Percentiles rank a stretch among this genome's conserved stretches.
Conservation (phyloP, 2,797 vertebrate genomes). For the Pipistrellus pygmaeus region DNA sequence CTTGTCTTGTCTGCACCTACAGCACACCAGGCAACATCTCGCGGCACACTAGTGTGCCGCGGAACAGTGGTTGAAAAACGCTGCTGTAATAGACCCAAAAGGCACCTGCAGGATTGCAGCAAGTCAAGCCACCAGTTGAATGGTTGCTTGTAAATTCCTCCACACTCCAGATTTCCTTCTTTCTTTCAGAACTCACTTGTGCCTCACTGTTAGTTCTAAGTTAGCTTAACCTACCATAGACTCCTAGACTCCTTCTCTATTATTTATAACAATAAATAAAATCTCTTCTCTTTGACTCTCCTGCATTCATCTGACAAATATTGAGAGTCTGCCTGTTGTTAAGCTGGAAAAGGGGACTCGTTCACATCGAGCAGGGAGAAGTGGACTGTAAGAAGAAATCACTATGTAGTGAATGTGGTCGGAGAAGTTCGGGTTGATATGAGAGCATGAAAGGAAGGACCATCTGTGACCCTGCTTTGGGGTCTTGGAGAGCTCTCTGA, state of each 20-base stretch:
- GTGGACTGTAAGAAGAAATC: neutral
- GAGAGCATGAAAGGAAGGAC: neutral
- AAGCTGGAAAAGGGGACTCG: neutral
- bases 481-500: neutral
- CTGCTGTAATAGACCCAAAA: neutral
- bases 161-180: neutral
- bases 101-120: neutral
- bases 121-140: fast-evolving
- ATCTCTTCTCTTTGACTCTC: neutral
- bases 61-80: no score
- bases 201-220: neutral
- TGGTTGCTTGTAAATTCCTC: neutral
- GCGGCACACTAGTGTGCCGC: no score
- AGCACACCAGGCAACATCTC: no score
- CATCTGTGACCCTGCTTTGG: neutral
- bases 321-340: neutral
- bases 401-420: neutral
- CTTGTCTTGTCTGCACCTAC: no score
- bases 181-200: neutral
- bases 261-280: constrained; percentile 2
- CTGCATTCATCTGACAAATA: neutral
- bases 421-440: neutral
- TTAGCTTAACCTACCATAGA: neutral
- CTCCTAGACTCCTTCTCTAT: neutral
- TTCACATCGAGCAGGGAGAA: neutral